Evolutionary conservation across 2,113 vertebrate genomes (phyloP), one percentile per base, ranked within the genome.

Genomic region (Athene cunicularia): DNA sequence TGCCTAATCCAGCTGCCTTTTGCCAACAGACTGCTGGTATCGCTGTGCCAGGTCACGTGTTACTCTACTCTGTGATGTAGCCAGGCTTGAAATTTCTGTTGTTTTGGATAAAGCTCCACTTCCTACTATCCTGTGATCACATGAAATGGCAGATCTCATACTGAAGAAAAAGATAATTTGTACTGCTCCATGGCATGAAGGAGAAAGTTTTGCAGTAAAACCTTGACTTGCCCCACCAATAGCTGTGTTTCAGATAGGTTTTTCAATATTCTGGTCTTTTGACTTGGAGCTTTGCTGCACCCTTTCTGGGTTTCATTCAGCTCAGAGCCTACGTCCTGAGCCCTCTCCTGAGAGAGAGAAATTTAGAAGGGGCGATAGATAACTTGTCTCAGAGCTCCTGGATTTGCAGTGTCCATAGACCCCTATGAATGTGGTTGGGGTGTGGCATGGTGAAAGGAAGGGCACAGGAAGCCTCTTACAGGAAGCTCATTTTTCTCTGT

Each of bases 291-390:
- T 86, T 68, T 85, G 35, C 18, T 60, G 43, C 33, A 30, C 26
- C 14, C 10, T 43, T 60, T 12, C 24, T 68, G 63, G 14, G 5
- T 30, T 79, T 35, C 18, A 6, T 58, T 41, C 20, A 1, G 11
- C 32, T 55, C 50, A 23, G 21, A 67, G 28, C 17, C 17, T 14
- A 1, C 0, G 0, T 33, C 27, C 23, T 1, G 2, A 81, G 30
- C 13, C 7, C 11, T 11, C 1, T 47, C 45, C 45, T 11, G 45
- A 21, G 45, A 47, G 45, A 47, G 45, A 47, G 45, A 47, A 47
- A 47, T 47, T 47, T 47, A 47, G 45, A 47, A 47, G 45, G 45
- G 10, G 21, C 45, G 20, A 47, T 47, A 47, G 45, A 47, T 11
- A 47, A 2, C 0, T 8, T 50, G 27, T 27, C 10, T 59, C 24